Evolutionary conservation across 2,113 vertebrate species (phyloP), one percentile per base, ranked within the genome.

Genomic region (Anhinga anhinga): DNA sequence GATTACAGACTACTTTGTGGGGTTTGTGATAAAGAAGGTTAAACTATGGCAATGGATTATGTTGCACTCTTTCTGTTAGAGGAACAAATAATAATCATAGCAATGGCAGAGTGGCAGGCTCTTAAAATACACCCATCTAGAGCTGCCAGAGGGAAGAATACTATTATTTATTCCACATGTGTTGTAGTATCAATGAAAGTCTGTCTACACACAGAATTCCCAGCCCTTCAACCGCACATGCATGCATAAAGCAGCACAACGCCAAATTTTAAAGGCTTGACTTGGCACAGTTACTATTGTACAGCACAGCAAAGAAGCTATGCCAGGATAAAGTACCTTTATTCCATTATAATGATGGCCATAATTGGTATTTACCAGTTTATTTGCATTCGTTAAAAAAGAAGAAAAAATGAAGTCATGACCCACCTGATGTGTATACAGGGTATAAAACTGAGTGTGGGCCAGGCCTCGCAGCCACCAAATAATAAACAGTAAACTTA

Each of bases 401-500:
- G 25, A 52, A 81, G 59, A 73, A 74, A 90, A 90, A 88, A 67
- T 30, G 63, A 69, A 90, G 67, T 74, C 21, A 1, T 13, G 70
- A 86, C 88, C 86, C 94, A 97, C 93, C 88, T 93, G 88, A 92
- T 82, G 52, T 1, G 1, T n/a, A 84, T 8, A 83, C 25, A 86
- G 82, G 61, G 52, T 47, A 89, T 71, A 95, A 95, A 95, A 87
- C 86, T 83, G 91, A 96, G 82, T 3, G 7, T 61, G 80, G 92
- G 92, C 83, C 95, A 97, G 80, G 52, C 94, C 80, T 91, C 5
- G 3, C 70, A 93, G 92, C 66, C 71, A 94, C 71, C 95, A 93
- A 91, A 88, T 80, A 96, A 95, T 93, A 95, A 97, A 97, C 96
- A 96, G 92, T 97, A 95, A 96, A 97, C 77, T 95, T 95, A 97